Conservation (phyloP, 2,113 vertebrate species). For the Bufo gargarizans region DNA sequence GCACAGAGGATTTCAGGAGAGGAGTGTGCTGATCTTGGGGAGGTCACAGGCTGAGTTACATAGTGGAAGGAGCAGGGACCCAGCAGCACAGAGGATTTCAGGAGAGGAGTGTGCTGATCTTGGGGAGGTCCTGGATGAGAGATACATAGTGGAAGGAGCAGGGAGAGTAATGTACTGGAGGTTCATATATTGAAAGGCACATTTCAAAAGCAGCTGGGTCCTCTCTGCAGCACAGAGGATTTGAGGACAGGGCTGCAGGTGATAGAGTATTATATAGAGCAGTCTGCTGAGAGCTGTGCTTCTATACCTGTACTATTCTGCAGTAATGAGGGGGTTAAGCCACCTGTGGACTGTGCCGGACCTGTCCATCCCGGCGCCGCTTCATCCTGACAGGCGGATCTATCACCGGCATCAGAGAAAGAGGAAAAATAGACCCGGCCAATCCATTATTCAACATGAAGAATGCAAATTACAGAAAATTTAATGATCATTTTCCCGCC, state of each 20-base stretch:
- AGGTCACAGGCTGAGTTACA: too few species aligned
- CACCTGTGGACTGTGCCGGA: background rate
- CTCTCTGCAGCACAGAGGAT: background rate
- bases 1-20: too few species aligned
- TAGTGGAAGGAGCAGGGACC: too few species aligned
- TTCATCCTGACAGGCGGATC: slow-evolving; percentile 65
- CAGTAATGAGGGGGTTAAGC: background rate
- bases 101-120: too few species aligned
- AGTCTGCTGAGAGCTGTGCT: background rate
- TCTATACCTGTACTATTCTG: background rate
- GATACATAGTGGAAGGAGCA: too few species aligned
- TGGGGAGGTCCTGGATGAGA: too few species aligned
- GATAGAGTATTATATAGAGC: too few species aligned
- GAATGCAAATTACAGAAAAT: slow-evolving; percentile 78
- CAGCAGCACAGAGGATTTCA: too few species aligned
- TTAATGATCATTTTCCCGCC: slow-evolving; percentile 59
- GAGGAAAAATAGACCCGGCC: slow-evolving; percentile 64
- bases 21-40: too few species aligned
- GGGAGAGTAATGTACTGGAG: too few species aligned
- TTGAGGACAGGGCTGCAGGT: background rate
- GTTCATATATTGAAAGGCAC: too few species aligned
- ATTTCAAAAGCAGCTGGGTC: too few species aligned
- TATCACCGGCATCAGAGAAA: slow-evolving; percentile 61
- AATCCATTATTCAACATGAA: slow-evolving; percentile 82
- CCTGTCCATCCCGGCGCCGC: background rate